Percentiles rank a stretch among this genome's conserved stretches.
Evolutionary conservation across 2,113 vertebrate species (phyloP).

Genomic region (Zootoca vivipara): DNA sequence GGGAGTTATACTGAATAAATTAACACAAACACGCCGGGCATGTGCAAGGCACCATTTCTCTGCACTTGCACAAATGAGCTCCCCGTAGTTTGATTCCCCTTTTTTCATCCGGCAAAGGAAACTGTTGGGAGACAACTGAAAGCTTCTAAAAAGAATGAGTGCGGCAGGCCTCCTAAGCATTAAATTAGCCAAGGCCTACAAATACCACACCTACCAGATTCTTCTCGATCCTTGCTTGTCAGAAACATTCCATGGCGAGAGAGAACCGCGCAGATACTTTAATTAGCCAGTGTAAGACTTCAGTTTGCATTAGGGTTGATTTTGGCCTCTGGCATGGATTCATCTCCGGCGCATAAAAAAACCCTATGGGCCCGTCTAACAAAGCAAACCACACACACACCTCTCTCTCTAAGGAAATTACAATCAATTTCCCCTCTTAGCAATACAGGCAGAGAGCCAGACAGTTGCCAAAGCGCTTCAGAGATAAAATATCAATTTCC

Average conservation of each 20-base stretch:
- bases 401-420: slow-evolving; percentile 38
- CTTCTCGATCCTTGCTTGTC: slow-evolving; percentile 33
- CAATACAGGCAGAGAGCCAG: slow-evolving; percentile 36
- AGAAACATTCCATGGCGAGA: slow-evolving; percentile 36
- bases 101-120: background rate
- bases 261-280: slow-evolving; percentile 48
- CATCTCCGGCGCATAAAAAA: slow-evolving; percentile 40
- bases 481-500: slow-evolving; percentile 42
- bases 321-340: slow-evolving; percentile 61
- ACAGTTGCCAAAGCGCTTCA: slow-evolving; percentile 33
- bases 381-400: slow-evolving; percentile 27
- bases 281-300: slow-evolving; percentile 50
- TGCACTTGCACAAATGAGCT: background rate
- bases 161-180: background rate
- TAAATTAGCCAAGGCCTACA: background rate
- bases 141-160: background rate
- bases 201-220: slow-evolving; percentile 28
- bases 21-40: background rate
- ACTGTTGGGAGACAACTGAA: background rate
- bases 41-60: background rate
- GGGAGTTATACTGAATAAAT: background rate
- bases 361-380: slow-evolving; percentile 26
- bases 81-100: background rate
- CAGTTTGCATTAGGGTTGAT: slow-evolving; percentile 56
- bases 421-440: slow-evolving; percentile 36